Evolutionary conservation across 2,888 invertebrate genomes (phyloP), one percentile per base, ranked within the genome.

Genomic region (Thymelicus lineola): DNA sequence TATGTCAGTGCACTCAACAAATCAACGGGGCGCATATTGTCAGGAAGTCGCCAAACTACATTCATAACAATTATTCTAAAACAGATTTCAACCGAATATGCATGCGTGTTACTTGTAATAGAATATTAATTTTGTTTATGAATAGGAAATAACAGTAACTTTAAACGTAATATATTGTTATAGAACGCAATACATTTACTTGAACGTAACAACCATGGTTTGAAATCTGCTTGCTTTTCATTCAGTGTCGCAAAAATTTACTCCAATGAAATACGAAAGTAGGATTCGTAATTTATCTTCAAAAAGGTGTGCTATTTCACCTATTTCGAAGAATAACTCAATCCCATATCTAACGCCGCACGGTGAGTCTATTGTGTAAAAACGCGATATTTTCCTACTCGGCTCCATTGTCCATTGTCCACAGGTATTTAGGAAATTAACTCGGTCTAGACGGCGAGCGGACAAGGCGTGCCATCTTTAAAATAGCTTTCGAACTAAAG

Each of bases 401-500:
- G 28, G 28, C 28, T 74, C 62, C 63, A 58, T 65, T 38, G 71
- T 42, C 82, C 76, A 85, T 89, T 90, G 90, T 89, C 79, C 79
- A 74, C 82, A 86, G 88, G 88, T 88, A 90, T 89, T 85, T 81
- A 73, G 79, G 76, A 82, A 84, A 89, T 89, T 88, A 86, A 84
- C 84, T 84, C 75, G 79, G 86, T 88, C 88, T 88, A 88, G 89
- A 88, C 88, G 58, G 55, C 50, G 69, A 55, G 65, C 66, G 50
- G 67, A 55, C 67, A 36, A 14, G 20, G 68, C 67, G 61, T 60
- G 61, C 67, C 61, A 45, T 67, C 67, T 61, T 61, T 55, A 61
- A 45, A 61, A 67, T 67, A 45, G 60, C 53, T 60, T 42, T 50
- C 10, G 14, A 35, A 65, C 17, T 50, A 36, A 28, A 60, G 17